Evolutionary conservation across 2,113 vertebrate species (phyloP).

Genomic region (Erythrolamprus reginae): DNA sequence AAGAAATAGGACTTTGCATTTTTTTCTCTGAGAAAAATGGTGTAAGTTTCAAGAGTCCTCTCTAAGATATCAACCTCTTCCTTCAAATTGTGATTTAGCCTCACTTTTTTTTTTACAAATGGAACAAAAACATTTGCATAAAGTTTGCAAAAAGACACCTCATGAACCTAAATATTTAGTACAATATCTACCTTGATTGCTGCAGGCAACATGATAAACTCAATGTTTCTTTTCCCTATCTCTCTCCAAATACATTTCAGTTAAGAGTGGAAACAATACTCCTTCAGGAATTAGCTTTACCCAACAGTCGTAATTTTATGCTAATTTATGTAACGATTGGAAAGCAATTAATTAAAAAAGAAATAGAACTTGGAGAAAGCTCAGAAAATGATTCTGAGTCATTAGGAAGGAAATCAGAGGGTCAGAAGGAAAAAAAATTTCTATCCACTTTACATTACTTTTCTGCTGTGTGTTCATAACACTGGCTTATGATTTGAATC

Average conservation of each 20-base stretch:
- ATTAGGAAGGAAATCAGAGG: neutral
- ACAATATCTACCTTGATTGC: neutral
- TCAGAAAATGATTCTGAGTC: neutral
- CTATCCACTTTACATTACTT: neutral
- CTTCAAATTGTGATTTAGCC: neutral
- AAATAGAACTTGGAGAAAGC: neutral
- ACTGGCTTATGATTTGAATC: slow-evolving; percentile 1
- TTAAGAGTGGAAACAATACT: neutral
- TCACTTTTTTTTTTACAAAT: neutral
- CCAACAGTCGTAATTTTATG: neutral
- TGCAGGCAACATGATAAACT: neutral
- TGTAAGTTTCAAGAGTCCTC: neutral
- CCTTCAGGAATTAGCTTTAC: neutral
- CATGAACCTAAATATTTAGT: neutral
- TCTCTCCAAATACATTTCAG: neutral
- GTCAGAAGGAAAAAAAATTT: neutral
- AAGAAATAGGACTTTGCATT: neutral
- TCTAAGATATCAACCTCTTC: neutral
- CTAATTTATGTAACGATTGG: neutral
- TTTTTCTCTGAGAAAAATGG: neutral
- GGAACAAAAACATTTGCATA: neutral
- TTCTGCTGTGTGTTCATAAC: slow-evolving; percentile 17
- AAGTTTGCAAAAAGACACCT: neutral
- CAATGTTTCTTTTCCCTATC: neutral
- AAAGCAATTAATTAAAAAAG: neutral